Percentiles rank a stretch among this genome's conserved stretches.
Conservation (phyloP, 2,797 vertebrate species). For the Crypturellus tataupa region DNA sequence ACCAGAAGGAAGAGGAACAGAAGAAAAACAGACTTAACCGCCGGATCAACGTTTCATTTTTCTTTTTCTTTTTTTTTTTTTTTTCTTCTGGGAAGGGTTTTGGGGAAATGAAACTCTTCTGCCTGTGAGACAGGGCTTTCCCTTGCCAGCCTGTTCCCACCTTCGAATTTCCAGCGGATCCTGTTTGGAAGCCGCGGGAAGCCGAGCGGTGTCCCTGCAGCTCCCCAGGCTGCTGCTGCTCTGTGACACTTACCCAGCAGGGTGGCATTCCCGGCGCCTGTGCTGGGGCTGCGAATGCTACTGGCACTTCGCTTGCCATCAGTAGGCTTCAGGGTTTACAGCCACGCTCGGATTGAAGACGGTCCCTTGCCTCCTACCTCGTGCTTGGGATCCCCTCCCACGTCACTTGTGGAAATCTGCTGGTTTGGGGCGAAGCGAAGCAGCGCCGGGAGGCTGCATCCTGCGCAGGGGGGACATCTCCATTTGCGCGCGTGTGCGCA, state of each 20-base stretch:
- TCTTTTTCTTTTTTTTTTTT: not conserved
- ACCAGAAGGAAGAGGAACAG: not conserved
- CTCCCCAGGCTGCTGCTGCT: not conserved
- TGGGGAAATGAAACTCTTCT: conserved; percentile 26
- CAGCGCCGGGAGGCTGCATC: not conserved
- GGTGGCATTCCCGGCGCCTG: not conserved
- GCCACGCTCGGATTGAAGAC: not conserved
- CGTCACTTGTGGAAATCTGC: not conserved
- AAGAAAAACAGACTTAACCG: not conserved
- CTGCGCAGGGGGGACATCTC: not conserved
- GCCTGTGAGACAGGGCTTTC: not conserved
- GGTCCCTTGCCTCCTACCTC: not conserved
- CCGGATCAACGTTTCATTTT: not conserved
- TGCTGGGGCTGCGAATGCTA: not conserved
- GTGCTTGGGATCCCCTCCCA: not conserved
- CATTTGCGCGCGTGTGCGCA: no score
- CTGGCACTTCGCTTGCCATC: not conserved
- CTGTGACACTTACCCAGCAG: not conserved
- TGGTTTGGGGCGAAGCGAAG: not conserved
- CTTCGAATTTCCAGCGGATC: not conserved
- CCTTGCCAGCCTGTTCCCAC: not conserved
- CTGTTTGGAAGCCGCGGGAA: not conserved
- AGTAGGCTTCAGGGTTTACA: not conserved
- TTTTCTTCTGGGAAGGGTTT: not conserved
- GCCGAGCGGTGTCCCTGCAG: not conserved